Base-by-base conservation (phyloP, 1,140 invertebrate genomes). In the Mesaphorura yosii region DNA sequence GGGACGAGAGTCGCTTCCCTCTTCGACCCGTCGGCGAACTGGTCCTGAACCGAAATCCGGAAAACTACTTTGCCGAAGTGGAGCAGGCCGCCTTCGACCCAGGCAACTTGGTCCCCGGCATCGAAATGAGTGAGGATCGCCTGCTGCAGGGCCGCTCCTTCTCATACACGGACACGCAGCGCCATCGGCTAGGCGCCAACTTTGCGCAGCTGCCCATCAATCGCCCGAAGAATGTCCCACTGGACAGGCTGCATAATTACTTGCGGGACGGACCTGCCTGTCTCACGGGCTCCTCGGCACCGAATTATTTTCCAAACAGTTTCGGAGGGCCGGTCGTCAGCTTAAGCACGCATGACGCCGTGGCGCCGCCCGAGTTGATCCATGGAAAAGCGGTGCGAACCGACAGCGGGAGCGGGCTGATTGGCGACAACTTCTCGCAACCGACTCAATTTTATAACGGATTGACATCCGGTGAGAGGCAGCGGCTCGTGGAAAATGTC, bases 261-360 rank as follows among this genome's bases (percentile, higher is more conserved):
- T 86, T 93, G 69, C 78, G 91, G 31, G 91, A 96, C 72, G 94
- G 92, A 2, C 73, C 77, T 5, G 80, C 81, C 73, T 68, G 73
- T 12, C 67, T 75, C n/a, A 82, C 81, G 64, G 78, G 84, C 74
- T 80, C 74, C 34, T 84, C 82, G 29, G 81, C 83, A 12, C 92
- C 92, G 0, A 95, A 94, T 70, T 97, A 96, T 68, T 93, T 80
- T 73, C 93, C 93, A 0, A 97, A 97, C 69, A 93, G 88, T 56
- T 98, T 96, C 69, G 72, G 72, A 52, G 90, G 90, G 0, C 88
- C 89, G 0, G 68, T 75, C 25, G 76, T 78, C 46, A 71, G 74
- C 0, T 63, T 75, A 44, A 73, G 72, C 49, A 69, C 75, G 20
- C 48, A 46, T 6, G 55, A 41, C 4, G 56, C 47, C 2, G 67